Conservation (phyloP, 2,113 vertebrate genomes). For the Stigmatopora nigra region DNA sequence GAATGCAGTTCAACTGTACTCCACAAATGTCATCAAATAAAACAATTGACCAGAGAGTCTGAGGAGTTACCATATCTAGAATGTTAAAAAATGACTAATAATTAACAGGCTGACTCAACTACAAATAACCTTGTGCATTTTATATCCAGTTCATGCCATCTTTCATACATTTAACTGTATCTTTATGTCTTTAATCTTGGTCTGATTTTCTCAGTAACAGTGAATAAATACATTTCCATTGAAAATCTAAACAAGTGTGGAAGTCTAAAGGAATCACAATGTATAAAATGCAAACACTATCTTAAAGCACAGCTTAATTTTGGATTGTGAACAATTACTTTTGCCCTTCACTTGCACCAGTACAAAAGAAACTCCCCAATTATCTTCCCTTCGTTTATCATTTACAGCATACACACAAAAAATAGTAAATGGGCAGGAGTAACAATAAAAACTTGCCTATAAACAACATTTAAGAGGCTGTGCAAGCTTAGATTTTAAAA, state of each 20-base stretch:
- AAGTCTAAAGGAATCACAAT: conserved; percentile 7
- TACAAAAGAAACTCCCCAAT: conserved; percentile 31
- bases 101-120: too few species aligned
- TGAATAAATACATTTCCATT: conserved; percentile 6
- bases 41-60: neutral
- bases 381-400: conserved; percentile 41
- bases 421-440: neutral
- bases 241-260: neutral
- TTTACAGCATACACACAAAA: conserved; percentile 4
- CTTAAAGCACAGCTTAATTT: too few species aligned
- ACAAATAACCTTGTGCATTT: too few species aligned
- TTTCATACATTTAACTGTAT: conserved; percentile 1
- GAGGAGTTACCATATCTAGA: too few species aligned
- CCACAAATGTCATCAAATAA: too few species aligned
- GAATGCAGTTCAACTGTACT: too few species aligned
- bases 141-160: neutral
- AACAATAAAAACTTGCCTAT: neutral
- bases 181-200: conserved; percentile 39
- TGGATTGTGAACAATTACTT: conserved; percentile 4
- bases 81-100: neutral
- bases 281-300: conserved; percentile 13
- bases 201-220: conserved; percentile 19
- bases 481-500: neutral
- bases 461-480: neutral
- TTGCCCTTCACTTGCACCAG: conserved; percentile 23